Conservation (phyloP, 2,113 vertebrate genomes). For the Romanogobio albipinnatus region DNA sequence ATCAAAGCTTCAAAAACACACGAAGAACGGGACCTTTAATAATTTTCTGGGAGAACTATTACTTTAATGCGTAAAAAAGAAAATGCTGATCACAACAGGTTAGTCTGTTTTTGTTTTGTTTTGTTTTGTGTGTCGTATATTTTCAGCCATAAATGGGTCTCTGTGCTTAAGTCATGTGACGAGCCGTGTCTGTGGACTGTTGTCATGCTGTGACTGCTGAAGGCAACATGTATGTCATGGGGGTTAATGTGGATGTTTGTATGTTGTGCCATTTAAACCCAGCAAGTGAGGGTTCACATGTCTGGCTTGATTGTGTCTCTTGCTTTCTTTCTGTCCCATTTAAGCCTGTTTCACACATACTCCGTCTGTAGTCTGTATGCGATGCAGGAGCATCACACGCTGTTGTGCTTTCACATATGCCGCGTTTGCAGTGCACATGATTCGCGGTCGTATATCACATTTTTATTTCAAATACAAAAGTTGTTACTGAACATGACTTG, state of each 20-base stretch:
- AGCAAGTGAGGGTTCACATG: constrained; percentile 70
- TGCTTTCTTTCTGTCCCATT: no score
- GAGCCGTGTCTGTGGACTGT: constrained; percentile 58
- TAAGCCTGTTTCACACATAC: no score
- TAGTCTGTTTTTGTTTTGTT: not conserved
- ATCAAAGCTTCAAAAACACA: no score
- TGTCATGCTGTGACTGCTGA: constrained; percentile 48
- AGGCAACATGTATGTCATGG: constrained; percentile 18
- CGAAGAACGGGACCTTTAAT: no score
- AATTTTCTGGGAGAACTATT: no score
- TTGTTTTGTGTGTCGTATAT: not conserved
- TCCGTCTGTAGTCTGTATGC: no score
- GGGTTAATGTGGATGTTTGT: constrained; percentile 46
- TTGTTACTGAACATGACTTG: no score
- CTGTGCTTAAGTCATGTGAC: constrained; percentile 41
- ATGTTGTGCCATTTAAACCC: constrained; percentile 42
- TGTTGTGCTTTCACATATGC: no score
- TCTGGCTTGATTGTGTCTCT: constrained; percentile 22
- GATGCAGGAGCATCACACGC: no score
- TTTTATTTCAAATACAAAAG: no score
- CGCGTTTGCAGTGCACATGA: no score
- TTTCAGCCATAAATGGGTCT: not conserved
- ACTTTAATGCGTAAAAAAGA: not conserved
- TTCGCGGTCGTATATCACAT: no score
- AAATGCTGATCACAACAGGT: not conserved